These are phyloP conservation scores for Nannoperca australis DNA, from an alignment of 2,797 vertebrate species.

Conservation along the genomic window DNA sequence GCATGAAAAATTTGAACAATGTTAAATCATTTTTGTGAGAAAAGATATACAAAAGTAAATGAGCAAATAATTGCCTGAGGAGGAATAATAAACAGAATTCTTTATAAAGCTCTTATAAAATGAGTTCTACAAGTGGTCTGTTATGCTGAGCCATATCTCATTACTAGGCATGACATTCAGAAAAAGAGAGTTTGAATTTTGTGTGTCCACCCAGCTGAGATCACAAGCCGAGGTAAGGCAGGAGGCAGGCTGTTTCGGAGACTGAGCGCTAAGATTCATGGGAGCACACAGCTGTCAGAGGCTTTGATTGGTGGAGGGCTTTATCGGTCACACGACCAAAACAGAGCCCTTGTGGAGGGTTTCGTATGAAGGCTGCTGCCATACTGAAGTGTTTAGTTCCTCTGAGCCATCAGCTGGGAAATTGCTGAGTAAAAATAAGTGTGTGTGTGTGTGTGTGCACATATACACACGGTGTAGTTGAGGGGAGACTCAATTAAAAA, in stretches of 20 bases:
- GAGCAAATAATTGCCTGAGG: conserved; percentile 14
- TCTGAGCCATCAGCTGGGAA: conserved; percentile 83
- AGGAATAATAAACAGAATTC: neutral
- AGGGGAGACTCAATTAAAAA: conserved; percentile 86
- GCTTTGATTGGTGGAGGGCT: conserved; percentile 67
- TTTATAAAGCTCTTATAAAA: conserved; percentile 26
- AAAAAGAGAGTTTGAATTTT: conserved; percentile 5
- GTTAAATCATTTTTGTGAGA: conserved; percentile 11
- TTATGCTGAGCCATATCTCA: conserved; percentile 19
- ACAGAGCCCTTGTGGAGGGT: conserved; percentile 43
- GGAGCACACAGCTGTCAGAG: conserved; percentile 60
- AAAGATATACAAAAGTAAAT: conserved; percentile 17
- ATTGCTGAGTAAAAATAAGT: conserved; percentile 83
- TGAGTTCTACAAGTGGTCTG: conserved; percentile 7
- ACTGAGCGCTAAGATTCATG: conserved; percentile 53
- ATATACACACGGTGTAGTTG: conserved; percentile 38
- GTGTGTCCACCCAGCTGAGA: conserved; percentile 46
- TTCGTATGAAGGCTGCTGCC: conserved; percentile 60
- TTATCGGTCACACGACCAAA: conserved; percentile 63
- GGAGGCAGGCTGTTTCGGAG: conserved; percentile 28
- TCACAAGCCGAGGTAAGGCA: conserved; percentile 33
- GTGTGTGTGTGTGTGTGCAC: conserved; percentile 38
- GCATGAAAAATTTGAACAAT: neutral
- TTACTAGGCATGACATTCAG: conserved; percentile 22
- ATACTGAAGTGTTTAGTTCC: conserved; percentile 57